Evolutionary conservation across 1,140 invertebrate genomes (phyloP), one percentile per base, ranked within the genome.

Genomic region (Drosophila ogumai): DNA sequence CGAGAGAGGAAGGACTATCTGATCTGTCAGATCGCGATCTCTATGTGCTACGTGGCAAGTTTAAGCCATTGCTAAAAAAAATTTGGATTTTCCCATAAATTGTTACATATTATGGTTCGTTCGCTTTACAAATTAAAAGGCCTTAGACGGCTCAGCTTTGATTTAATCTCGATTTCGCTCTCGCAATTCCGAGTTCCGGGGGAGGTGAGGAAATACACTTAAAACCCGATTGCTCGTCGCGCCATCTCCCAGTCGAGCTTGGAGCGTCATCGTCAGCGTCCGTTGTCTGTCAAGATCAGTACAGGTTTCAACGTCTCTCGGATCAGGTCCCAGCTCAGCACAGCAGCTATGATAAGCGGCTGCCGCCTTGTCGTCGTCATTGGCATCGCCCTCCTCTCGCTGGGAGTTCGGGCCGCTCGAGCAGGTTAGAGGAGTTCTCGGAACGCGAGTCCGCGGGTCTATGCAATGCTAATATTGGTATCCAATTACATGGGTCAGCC

Each of bases 381-480:
- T 65, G 80, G 58, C 52, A 6, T 31, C n/a, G 47, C 46, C 46
- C 50, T 79, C 60, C 44, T 74, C 31, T 25, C 66, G 47, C 41
- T 60, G 56, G 71, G 49, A 52, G 43, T 60, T 40, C 47, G 69
- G 44, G 52, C 60, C 40, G 76, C 57, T 25, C 55, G 34, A 66
- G 81, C 82, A 61, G 81, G 81, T 85, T 66, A 78, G 77, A 61
- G 41, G 44, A 81, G 44, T 61, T 73, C 65, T 74, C 40, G 15
- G 34, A 49, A 59, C 46, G 32, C 22, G 47, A 15, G 44, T 72
- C 68, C 36, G 38, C 17, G 32, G 19, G 28, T 55, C 34, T 40
- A 13, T 67, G 52, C 34, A 67, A 63, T 77, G 67, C 74, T 84
- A 56, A 57, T 63, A 84, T 75, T 79, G 47, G 31, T 58, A 44